phyloP scores from a whole-genome alignment of 2,888 invertebrate species.

The Lepidocyrtinus sp. region DNA sequence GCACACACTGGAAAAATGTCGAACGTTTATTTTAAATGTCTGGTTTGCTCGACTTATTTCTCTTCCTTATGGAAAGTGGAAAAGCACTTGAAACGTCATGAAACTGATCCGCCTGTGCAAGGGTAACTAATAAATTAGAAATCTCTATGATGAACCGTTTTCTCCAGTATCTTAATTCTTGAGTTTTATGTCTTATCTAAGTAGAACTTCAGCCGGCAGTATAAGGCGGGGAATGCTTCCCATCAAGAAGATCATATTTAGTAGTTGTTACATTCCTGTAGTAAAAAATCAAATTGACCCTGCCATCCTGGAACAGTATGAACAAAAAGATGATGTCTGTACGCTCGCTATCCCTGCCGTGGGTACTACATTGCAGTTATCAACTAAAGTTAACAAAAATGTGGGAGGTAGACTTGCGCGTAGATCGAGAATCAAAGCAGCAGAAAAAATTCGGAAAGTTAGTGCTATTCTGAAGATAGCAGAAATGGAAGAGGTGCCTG shows the following conservation, averaged over 20 bases:
- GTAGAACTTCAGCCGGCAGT: background rate
- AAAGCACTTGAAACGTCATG: constrained; percentile 31
- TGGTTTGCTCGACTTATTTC: constrained; percentile 24
- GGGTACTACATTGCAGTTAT: too few relatives aligned
- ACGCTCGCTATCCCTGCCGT: too few relatives aligned
- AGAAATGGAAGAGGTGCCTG: background rate
- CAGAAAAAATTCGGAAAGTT: background rate
- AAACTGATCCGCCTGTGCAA: background rate
- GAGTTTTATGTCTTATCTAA: background rate
- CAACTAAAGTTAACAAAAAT: too few relatives aligned
- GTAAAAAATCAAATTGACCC: constrained; percentile 48
- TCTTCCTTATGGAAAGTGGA: constrained; percentile 37
- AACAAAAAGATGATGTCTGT: background rate
- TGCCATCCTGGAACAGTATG: constrained; percentile 30
- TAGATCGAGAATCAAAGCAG: background rate
- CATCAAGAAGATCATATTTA: constrained; percentile 32
- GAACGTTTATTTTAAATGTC: constrained; percentile 36
- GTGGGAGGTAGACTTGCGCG: too few relatives aligned
- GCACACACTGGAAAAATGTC: background rate
- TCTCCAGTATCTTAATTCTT: background rate
- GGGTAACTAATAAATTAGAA: background rate
- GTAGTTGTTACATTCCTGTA: constrained; percentile 28
- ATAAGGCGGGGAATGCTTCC: constrained; percentile 44
- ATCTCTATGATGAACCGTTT: background rate
- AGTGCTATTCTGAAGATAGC: background rate